Evolutionary conservation across 64 coral and sea anemone genomes (phyloP), one percentile per base, ranked within the genome.

Genomic region (Montipora cactus): DNA sequence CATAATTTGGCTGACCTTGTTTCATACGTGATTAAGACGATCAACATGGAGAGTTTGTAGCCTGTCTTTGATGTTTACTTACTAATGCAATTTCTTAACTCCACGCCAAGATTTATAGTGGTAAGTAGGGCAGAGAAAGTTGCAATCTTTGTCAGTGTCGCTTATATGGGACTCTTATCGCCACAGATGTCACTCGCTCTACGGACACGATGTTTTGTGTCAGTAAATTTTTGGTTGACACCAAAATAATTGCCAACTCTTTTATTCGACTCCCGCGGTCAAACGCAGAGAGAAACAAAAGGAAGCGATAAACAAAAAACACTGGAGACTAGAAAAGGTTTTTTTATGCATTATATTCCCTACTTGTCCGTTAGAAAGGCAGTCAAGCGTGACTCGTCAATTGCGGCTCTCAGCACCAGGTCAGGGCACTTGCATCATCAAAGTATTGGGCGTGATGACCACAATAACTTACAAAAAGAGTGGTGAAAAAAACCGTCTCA

Each of bases 271-370:
- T 86, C 64, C 62, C 59, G 22, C 59, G 59, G 14, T 70, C 81
- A 70, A 84, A 84, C 55, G 71, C 44, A 71, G 67, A 8, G 66
- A 14, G 62, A 68, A 68, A 86, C 82, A 86, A 86, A 49, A 22
- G 82, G 18, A 22, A 71, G 45, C 50, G 66, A 70, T 71, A 86
- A 5, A 86, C 82, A 86, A 49, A 67, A 86, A 66, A 10, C 82
- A 86, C 46, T 86, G 66, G 59, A 72, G 66, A 47, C 59, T 84
- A 84, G 48, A 55, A 49, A 84, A 84, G 68, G 59, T 11, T 37
- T 19, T 55, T 84, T 84, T 59, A 69, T 84, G 67, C 82, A 86
- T 37, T 37, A 37, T 86, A 86, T 86, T 86, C 82, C 67, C 82
- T 13, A 19, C 66, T 86, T 86, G 82, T 86, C 82, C 37, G 44